Conservation (phyloP, 2,888 invertebrate genomes). For the Bimastos eiseni region DNA sequence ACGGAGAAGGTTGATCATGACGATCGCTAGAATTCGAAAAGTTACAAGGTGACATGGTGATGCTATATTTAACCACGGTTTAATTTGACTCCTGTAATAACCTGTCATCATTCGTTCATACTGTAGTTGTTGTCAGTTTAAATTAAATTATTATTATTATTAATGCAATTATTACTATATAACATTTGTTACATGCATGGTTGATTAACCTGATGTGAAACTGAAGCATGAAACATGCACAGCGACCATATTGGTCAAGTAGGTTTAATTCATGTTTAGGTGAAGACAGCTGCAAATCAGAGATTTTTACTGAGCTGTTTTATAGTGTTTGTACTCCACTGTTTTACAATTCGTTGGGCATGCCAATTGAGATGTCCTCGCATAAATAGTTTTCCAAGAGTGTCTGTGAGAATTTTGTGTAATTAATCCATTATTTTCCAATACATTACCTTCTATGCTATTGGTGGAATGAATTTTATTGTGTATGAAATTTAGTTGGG, state of each 20-base stretch:
- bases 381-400: background rate
- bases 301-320: background rate
- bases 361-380: background rate
- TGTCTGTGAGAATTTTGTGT: background rate
- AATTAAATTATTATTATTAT: too few species aligned
- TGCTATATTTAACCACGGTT: too few species aligned
- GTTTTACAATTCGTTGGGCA: background rate
- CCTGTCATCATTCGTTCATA: too few species aligned
- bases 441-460: background rate
- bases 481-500: background rate
- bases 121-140: too few species aligned
- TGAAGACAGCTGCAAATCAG: background rate
- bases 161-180: constrained; percentile 7
- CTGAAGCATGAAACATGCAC: too few species aligned
- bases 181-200: background rate
- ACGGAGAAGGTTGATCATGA: too few species aligned
- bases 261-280: too few species aligned
- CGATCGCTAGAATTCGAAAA: too few species aligned
- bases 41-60: too few species aligned
- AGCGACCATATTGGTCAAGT: too few species aligned
- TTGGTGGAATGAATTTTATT: background rate
- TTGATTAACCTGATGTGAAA: too few species aligned
- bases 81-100: too few species aligned
- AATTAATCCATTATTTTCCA: background rate
- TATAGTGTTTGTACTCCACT: background rate